Conservation (phyloP, 2,113 vertebrate species). For the Anseranas semipalmata region DNA sequence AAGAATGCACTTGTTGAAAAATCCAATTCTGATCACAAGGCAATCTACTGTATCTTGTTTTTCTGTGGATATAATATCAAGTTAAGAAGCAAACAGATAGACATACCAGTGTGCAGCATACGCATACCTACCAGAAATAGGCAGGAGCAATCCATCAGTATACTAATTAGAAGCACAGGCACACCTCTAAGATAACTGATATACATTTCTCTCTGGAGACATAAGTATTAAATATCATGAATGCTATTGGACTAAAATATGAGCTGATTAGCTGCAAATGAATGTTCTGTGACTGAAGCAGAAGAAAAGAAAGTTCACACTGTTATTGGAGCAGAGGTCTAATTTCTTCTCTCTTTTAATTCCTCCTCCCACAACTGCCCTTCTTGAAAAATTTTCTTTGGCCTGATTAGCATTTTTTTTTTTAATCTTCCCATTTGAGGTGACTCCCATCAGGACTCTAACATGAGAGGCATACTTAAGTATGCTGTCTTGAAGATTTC, state of each 20-base stretch:
- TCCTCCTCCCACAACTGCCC: conserved; percentile 14
- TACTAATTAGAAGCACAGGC: conserved; percentile 20
- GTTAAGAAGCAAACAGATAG: background rate
- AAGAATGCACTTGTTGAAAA: conserved; percentile 33
- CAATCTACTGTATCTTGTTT: background rate
- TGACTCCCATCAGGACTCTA: background rate
- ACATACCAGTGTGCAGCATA: background rate
- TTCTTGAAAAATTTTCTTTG: conserved; percentile 39
- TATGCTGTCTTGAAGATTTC: background rate
- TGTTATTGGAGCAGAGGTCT: conserved; percentile 38
- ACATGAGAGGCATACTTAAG: background rate
- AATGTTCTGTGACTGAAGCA: background rate
- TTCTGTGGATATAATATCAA: background rate
- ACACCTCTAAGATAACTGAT: background rate
- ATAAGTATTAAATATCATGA: conserved; percentile 16
- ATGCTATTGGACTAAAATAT: conserved; percentile 4
- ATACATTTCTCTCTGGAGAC: background rate
- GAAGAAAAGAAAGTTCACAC: background rate
- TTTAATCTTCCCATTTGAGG: background rate
- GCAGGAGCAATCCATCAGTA: background rate
- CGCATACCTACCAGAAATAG: background rate
- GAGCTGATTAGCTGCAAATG: conserved; percentile 29
- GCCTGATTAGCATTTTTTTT: conserved; percentile 46
- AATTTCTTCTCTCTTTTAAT: conserved; percentile 29
- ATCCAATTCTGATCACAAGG: conserved; percentile 2